Percentiles rank a stretch among this genome's conserved stretches.
Evolutionary conservation across 2,113 vertebrate species (phyloP).

Genomic region (Melospiza georgiana): DNA sequence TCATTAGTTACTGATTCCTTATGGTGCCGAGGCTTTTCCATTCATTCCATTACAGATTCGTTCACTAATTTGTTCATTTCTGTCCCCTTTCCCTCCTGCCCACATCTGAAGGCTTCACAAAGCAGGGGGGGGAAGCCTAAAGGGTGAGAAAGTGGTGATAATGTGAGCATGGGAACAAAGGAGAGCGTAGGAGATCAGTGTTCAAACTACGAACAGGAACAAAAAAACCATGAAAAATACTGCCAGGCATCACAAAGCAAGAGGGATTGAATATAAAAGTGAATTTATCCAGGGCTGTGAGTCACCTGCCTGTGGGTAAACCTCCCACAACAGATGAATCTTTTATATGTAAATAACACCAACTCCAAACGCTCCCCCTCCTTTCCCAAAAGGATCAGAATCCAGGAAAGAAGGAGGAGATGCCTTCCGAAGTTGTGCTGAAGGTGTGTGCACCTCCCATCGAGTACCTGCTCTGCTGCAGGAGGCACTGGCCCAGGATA

Average conservation of each 20-base stretch:
- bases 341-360: conserved; percentile 41
- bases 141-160: background rate
- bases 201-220: background rate
- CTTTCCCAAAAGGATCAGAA: background rate
- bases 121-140: background rate
- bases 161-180: background rate
- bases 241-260: conserved; percentile 1
- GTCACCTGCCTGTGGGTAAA: background rate
- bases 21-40: background rate
- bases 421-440: background rate
- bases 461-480: background rate
- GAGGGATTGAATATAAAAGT: background rate
- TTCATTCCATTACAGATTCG: conserved; percentile 8
- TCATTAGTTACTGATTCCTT: conserved; percentile 59
- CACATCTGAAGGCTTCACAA: background rate
- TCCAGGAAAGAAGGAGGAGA: background rate
- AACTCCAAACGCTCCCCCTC: background rate
- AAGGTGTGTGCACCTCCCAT: background rate
- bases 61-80: background rate
- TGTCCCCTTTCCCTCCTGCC: background rate
- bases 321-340: background rate
- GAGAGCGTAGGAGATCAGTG: background rate
- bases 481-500: background rate
- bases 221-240: background rate
- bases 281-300: background rate